Percentiles rank a stretch among this genome's conserved stretches.
Evolutionary conservation across 2,113 vertebrate genomes (phyloP).

Genomic region (Nannospalax galili): DNA sequence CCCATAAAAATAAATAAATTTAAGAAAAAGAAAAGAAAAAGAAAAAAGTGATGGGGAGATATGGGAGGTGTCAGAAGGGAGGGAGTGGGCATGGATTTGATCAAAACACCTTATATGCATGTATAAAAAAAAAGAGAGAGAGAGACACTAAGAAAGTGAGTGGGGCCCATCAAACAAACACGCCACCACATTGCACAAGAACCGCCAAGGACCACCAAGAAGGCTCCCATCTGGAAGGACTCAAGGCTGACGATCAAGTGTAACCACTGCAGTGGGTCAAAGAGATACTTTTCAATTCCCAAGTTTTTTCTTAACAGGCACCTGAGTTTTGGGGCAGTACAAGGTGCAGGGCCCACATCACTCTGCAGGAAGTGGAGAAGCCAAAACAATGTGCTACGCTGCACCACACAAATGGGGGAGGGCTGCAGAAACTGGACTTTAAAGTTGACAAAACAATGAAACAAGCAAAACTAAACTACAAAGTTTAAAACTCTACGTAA

Average conservation of each 20-base stretch:
- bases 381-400: too few species aligned
- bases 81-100: too few species aligned
- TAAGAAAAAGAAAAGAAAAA: too few species aligned
- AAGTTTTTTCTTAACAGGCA: not conserved
- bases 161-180: not conserved
- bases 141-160: not conserved
- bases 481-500: too few species aligned
- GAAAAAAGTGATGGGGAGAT: too few species aligned
- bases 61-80: too few species aligned
- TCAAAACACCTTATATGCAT: too few species aligned
- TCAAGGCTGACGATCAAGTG: not conserved
- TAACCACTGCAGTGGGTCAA: not conserved
- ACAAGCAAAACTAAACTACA: not conserved
- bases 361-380: not conserved
- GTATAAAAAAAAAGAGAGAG: too few species aligned
- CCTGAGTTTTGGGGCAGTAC: not conserved
- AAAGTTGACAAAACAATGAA: not conserved
- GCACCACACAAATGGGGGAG: not conserved
- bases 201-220: not conserved
- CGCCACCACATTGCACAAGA: too few species aligned
- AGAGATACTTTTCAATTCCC: not conserved
- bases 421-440: not conserved
- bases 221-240: too few species aligned
- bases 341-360: not conserved
- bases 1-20: too few species aligned